These are phyloP conservation scores for Papilio polytes DNA, from an alignment of 1,140 invertebrate species.

Conservation along the genomic window DNA sequence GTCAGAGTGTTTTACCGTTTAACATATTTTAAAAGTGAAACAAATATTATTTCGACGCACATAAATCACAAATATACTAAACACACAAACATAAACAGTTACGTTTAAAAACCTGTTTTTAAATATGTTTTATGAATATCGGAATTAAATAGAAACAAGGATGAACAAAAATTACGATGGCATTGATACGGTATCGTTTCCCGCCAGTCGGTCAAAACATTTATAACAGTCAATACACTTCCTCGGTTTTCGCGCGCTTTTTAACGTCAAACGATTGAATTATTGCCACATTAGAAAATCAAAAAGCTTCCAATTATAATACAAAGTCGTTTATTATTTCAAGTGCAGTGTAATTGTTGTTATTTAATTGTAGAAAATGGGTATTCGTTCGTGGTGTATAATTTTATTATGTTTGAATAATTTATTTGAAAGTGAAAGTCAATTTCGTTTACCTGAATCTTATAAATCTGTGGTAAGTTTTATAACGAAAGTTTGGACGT, in stretches of 20 bases:
- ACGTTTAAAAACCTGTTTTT: conserved; percentile 2
- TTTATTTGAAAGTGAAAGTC: conserved; percentile 12
- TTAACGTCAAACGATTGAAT: conserved; percentile 12
- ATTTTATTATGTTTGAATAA: conserved; percentile 19
- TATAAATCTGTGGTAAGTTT: conserved; percentile 50
- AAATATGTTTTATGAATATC: neutral
- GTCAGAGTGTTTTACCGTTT: no score
- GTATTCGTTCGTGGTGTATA: neutral
- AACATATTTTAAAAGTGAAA: no score
- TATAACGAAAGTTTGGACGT: neutral
- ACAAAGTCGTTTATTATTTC: neutral
- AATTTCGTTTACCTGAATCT: conserved; percentile 41
- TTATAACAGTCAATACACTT: conserved; percentile 7
- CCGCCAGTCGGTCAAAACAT: conserved; percentile 2
- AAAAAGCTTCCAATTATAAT: neutral
- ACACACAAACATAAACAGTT: neutral
- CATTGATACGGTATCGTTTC: neutral
- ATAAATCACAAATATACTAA: no score
- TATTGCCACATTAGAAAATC: conserved; percentile 17
- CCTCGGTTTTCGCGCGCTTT: conserved; percentile 15
- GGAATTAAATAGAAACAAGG: conserved; percentile 8
- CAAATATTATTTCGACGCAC: no score
- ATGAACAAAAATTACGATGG: neutral
- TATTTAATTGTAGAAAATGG: neutral
- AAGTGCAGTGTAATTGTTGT: neutral